These are phyloP conservation scores for Aspidiotus destructor DNA, from an alignment of 2,888 invertebrate genomes.

Conservation along the genomic window DNA sequence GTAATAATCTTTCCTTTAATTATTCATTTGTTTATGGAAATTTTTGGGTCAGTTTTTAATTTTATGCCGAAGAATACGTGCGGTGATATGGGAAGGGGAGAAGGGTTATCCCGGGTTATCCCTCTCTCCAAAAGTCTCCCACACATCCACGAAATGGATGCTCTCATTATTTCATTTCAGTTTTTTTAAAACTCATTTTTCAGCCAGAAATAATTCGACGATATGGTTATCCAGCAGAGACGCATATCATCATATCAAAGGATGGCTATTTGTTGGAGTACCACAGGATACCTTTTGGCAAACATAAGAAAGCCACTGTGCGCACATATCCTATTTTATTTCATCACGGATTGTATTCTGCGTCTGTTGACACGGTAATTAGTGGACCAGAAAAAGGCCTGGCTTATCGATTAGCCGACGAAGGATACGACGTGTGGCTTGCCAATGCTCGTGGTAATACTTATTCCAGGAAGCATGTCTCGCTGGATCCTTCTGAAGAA, in stretches of 20 bases:
- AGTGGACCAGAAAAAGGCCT: constrained; percentile 57
- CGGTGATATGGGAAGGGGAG: too few species aligned
- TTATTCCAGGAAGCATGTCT: constrained; percentile 57
- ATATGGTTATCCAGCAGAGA: constrained; percentile 48
- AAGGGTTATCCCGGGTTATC: background rate
- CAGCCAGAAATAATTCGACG: constrained; percentile 47
- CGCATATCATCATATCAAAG: constrained; percentile 46
- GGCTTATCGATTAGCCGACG: constrained; percentile 55
- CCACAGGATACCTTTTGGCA: constrained; percentile 51
- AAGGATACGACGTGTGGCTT: constrained; percentile 69
- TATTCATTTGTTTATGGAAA: too few species aligned
- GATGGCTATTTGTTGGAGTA: constrained; percentile 55
- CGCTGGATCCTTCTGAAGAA: constrained; percentile 44
- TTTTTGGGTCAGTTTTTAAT: too few species aligned
- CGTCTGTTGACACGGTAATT: constrained; percentile 59
- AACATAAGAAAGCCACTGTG: constrained; percentile 38
- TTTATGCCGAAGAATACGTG: too few species aligned
- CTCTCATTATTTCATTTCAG: background rate
- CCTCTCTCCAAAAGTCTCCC: background rate
- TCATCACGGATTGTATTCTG: constrained; percentile 54
- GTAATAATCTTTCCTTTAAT: too few species aligned
- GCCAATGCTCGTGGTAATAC: constrained; percentile 75
- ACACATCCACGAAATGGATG: background rate
- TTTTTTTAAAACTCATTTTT: background rate
- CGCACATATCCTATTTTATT: constrained; percentile 44